A percentile compares a stretch with the other conserved stretches of the same genome.
These are phyloP conservation scores for Odontophorus gujanensis DNA, from an alignment of 2,113 vertebrate species.

Conservation along the genomic window DNA sequence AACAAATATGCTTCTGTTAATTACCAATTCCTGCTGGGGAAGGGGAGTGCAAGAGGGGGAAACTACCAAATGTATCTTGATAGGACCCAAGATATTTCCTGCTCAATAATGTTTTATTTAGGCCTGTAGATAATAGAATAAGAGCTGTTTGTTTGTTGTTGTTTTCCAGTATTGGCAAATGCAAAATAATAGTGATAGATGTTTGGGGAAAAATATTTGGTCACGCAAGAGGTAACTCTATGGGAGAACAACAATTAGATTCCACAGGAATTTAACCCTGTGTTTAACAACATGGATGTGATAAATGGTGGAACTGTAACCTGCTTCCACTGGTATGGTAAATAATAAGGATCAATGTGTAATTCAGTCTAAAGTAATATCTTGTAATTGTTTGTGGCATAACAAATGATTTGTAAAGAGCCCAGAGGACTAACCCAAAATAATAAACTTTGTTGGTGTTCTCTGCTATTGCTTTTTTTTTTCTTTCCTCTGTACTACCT, in stretches of 20 bases:
- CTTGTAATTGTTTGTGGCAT: background rate
- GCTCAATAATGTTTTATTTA: background rate
- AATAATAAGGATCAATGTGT: background rate
- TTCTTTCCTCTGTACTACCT: background rate
- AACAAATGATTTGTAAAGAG: background rate
- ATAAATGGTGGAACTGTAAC: background rate
- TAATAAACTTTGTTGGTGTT: background rate
- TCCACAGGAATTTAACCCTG: background rate
- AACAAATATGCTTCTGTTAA: background rate
- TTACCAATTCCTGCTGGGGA: background rate
- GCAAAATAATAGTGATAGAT: background rate
- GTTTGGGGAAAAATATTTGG: background rate
- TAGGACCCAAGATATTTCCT: background rate
- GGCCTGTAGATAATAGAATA: background rate
- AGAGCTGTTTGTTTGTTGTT: background rate
- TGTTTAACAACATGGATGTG: background rate
- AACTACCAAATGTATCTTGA: background rate
- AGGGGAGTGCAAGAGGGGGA: rapidly evolving
- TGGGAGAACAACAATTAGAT: background rate
- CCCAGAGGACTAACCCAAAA: background rate
- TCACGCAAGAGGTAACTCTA: background rate
- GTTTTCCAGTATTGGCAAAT: background rate
- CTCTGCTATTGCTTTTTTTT: background rate
- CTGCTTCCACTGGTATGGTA: background rate
- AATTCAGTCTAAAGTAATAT: background rate